Evolutionary conservation across 2,888 invertebrate species (phyloP).

Genomic region (Cepaea hortensis): DNA sequence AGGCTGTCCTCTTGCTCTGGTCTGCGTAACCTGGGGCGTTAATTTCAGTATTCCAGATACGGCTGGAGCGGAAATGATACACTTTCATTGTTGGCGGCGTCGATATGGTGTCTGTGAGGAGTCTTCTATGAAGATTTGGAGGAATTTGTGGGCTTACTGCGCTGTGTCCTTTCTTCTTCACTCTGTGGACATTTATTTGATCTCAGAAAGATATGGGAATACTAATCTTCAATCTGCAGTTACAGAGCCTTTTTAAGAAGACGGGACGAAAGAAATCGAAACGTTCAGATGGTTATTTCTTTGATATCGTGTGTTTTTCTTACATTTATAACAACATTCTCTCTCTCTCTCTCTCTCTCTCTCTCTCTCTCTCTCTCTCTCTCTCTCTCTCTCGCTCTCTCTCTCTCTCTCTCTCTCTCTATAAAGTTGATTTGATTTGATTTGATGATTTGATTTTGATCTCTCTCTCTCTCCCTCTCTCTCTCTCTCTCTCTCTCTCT

Average conservation of each 20-base stretch:
- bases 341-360: not conserved
- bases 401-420: no score
- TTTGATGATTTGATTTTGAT: no score
- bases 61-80: conserved; percentile 37
- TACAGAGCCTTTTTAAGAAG: not conserved
- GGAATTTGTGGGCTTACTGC: not conserved
- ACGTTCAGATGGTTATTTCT: not conserved
- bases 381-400: no score
- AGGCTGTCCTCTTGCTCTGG: conserved; percentile 27
- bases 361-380: no score
- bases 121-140: not conserved
- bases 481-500: no score
- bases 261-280: not conserved
- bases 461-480: no score
- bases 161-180: not conserved
- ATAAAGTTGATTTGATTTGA: no score
- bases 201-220: not conserved
- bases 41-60: conserved; percentile 39
- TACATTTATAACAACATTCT: not conserved
- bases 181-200: not conserved
- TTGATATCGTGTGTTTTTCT: no score
- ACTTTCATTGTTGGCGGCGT: conserved; percentile 31
- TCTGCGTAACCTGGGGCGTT: conserved; percentile 38
- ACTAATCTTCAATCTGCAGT: not conserved
- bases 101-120: conserved; percentile 26